phyloP scores from a whole-genome alignment of 2,888 invertebrate species.

The Sabellastarte sp. region DNA sequence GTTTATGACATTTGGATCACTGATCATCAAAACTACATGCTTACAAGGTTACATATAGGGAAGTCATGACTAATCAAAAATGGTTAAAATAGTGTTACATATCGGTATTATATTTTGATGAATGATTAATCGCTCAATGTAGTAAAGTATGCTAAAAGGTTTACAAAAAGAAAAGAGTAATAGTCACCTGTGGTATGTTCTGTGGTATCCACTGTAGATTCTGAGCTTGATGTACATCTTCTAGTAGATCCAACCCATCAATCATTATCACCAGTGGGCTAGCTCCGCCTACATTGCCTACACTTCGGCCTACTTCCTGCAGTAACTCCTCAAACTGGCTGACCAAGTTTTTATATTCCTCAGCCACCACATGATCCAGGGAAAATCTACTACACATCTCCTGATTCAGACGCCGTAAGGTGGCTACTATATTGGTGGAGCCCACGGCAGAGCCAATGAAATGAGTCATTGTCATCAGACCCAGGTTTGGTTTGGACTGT shows the following conservation, averaged over 20 bases:
- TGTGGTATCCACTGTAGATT: conserved; percentile 56
- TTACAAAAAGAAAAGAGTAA: too few relatives aligned
- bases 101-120: too few relatives aligned
- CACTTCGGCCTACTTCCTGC: conserved; percentile 31
- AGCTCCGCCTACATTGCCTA: conserved; percentile 14
- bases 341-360: conserved; percentile 49
- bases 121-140: too few relatives aligned
- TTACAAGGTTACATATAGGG: too few relatives aligned
- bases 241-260: conserved; percentile 58
- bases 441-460: conserved; percentile 54
- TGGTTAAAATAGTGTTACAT: too few relatives aligned
- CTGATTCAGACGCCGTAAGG: conserved; percentile 44
- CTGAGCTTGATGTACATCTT: conserved; percentile 46
- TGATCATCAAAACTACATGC: too few relatives aligned
- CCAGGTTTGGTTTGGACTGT: too few relatives aligned
- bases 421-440: conserved; percentile 46
- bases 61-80: too few relatives aligned
- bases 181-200: conserved; percentile 44
- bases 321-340: conserved; percentile 44
- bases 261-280: conserved; percentile 49
- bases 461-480: conserved; percentile 47
- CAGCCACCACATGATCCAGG: conserved; percentile 37
- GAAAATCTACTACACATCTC: conserved; percentile 44
- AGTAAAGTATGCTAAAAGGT: too few relatives aligned
- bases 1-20: too few relatives aligned